Evolutionary conservation across 2,888 invertebrate species (phyloP).

Genomic region (Sicus ferrugineus): DNA sequence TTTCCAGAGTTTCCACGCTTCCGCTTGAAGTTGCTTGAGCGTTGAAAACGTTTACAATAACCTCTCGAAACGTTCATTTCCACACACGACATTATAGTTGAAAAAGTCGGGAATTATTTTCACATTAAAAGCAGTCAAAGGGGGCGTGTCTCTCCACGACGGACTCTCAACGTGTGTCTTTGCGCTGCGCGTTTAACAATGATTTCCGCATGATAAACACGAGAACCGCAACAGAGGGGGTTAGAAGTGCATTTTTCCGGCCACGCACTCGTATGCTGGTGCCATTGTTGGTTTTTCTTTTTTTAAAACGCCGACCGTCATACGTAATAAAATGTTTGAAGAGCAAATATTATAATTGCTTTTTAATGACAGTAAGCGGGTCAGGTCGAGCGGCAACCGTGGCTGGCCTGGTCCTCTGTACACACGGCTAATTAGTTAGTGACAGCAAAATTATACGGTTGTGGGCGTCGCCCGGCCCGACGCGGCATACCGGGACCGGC

Average conservation of each 20-base stretch:
- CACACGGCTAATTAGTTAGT: slow-evolving; percentile 45
- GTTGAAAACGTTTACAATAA: too few species aligned
- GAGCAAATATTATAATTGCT: slow-evolving; percentile 36
- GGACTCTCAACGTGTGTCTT: slow-evolving; percentile 16
- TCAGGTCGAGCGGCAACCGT: neutral
- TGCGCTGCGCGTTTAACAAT: slow-evolving; percentile 1
- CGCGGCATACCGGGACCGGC: neutral
- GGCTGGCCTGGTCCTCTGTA: slow-evolving; percentile 12
- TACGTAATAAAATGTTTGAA: slow-evolving; percentile 28
- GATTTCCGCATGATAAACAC: slow-evolving; percentile 30
- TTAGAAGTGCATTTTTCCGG: neutral
- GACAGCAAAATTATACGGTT: slow-evolving; percentile 49
- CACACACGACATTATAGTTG: too few species aligned
- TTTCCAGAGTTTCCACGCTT: too few species aligned
- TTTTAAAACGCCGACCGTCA: neutral
- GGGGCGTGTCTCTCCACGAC: slow-evolving; percentile 22
- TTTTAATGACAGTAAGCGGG: slow-evolving; percentile 32
- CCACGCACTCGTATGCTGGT: neutral
- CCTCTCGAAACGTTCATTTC: too few species aligned
- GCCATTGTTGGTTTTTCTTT: neutral
- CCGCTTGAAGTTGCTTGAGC: too few species aligned
- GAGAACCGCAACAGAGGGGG: neutral
- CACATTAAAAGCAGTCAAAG: slow-evolving; percentile 28
- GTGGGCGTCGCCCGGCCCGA: slow-evolving; percentile 34
- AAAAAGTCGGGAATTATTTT: slow-evolving; percentile 27